A percentile compares a stretch with the other conserved stretches of the same genome.
phyloP scores from a whole-genome alignment of 64 coral and sea anemone genomes.

The Acropora tenuis region DNA sequence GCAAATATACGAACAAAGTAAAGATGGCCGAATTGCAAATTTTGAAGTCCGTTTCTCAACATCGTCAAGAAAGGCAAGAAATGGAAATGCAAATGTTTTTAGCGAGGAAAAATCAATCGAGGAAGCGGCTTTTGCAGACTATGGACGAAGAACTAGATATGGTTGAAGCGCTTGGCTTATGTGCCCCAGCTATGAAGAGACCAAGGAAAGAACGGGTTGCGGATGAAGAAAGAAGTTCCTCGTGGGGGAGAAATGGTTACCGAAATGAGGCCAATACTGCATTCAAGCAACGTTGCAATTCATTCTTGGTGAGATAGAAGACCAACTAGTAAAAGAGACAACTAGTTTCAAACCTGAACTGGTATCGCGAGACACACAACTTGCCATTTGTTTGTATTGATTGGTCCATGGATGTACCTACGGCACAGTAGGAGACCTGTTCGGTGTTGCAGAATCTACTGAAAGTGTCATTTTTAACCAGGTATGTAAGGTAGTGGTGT shows the following conservation, averaged over 20 bases:
- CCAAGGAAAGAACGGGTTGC: conserved; percentile 44
- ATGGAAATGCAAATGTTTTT: conserved; percentile 27
- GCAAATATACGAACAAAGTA: conserved; percentile 15
- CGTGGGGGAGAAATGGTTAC: conserved; percentile 66
- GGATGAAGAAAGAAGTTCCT: conserved; percentile 60
- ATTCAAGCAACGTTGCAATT: conserved; percentile 81
- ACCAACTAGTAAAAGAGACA: conserved; percentile 55
- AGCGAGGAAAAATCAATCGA: conserved; percentile 34
- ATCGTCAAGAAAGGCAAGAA: conserved; percentile 34
- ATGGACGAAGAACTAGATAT: conserved; percentile 39
- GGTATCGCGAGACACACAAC: conserved; percentile 60
- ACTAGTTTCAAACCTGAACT: conserved; percentile 60
- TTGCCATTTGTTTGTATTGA: conserved; percentile 67
- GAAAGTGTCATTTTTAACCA: conserved; percentile 55
- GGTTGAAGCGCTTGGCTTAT: conserved; percentile 23
- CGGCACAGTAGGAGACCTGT: conserved; percentile 57
- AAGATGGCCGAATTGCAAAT: neutral
- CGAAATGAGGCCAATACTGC: conserved; percentile 57
- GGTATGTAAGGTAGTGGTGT: conserved; percentile 50
- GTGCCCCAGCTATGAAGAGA: neutral
- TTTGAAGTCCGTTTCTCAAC: conserved; percentile 34
- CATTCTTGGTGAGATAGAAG: conserved; percentile 57
- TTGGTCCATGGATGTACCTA: conserved; percentile 66
- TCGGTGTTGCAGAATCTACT: conserved; percentile 67
- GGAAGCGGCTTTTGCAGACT: neutral